Evolutionary conservation across 2,888 invertebrate genomes (phyloP).

Genomic region (Caenorhabditis macrosperma): DNA sequence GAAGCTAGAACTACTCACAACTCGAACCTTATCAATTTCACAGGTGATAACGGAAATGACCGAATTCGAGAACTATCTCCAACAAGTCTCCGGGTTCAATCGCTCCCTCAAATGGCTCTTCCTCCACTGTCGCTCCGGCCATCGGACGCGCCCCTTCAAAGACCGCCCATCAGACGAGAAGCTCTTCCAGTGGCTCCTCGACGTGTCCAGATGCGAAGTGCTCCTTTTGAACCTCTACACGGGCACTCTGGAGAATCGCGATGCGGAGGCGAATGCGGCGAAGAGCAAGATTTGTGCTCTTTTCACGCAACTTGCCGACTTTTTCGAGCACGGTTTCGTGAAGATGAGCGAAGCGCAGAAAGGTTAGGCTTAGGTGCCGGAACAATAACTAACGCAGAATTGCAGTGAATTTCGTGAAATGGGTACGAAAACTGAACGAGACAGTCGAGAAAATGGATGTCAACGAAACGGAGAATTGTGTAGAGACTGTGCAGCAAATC

Average conservation of each 20-base stretch:
- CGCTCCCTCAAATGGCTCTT: constrained; percentile 63
- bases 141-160: constrained; percentile 13
- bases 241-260: constrained; percentile 27
- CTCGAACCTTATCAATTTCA: too few species aligned
- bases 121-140: constrained; percentile 30
- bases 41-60: constrained; percentile 40
- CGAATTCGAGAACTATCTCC: constrained; percentile 60
- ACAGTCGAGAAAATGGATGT: constrained; percentile 88
- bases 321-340: constrained; percentile 49
- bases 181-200: constrained; percentile 36
- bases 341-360: constrained; percentile 30
- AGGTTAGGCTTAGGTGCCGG: too few species aligned
- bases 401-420: constrained; percentile 89
- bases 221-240: constrained; percentile 35
- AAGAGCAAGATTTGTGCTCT: constrained; percentile 9
- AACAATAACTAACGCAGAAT: too few species aligned
- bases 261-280: not conserved
- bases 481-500: constrained; percentile 51
- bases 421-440: constrained; percentile 91
- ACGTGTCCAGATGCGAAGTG: constrained; percentile 51
- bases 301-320: constrained; percentile 40
- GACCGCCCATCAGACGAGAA: constrained; percentile 29
- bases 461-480: constrained; percentile 83
- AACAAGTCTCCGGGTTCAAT: constrained; percentile 55
- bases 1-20: too few species aligned